phyloP scores from a whole-genome alignment of 1,140 invertebrate genomes.

The Zaprionus gabonicus region DNA sequence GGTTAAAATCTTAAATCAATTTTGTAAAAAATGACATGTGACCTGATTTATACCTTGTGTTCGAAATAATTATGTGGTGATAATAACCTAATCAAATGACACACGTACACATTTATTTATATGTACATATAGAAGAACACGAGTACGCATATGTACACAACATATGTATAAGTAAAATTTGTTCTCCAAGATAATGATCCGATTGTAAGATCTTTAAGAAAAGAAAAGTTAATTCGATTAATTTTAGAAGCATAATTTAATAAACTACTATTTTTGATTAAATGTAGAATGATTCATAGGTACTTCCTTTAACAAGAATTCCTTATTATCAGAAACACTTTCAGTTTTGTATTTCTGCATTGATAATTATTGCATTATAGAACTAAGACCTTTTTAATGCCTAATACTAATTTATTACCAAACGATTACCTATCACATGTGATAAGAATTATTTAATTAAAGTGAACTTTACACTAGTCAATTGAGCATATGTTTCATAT shows the following conservation, averaged over 20 bases:
- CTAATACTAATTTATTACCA: not conserved
- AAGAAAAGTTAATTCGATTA: too few relatives aligned
- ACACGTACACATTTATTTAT: not conserved
- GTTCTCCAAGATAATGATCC: too few relatives aligned
- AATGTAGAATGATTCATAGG: too few relatives aligned
- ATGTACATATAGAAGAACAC: not conserved
- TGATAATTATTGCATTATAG: not conserved
- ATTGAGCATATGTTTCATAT: not conserved
- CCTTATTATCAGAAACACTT: not conserved
- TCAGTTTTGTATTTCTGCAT: not conserved
- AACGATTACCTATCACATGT: not conserved
- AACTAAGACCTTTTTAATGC: not conserved
- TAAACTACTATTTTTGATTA: too few relatives aligned
- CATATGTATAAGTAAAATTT: too few relatives aligned
- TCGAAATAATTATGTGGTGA: slow-evolving; percentile 56
- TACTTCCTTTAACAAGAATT: not conserved
- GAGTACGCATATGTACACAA: not conserved
- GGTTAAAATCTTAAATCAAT: not conserved
- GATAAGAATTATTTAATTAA: not conserved
- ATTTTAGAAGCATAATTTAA: too few relatives aligned
- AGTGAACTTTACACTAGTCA: not conserved
- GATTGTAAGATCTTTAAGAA: too few relatives aligned
- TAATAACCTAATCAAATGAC: slow-evolving; percentile 60
- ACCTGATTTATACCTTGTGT: slow-evolving; percentile 51
- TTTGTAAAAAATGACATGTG: slow-evolving; percentile 55